A percentile compares a stretch with the other conserved stretches of the same genome.
These are phyloP conservation scores for Caenorhabditis zanzibari DNA, from an alignment of 2,888 invertebrate species.

Conservation along the genomic window DNA sequence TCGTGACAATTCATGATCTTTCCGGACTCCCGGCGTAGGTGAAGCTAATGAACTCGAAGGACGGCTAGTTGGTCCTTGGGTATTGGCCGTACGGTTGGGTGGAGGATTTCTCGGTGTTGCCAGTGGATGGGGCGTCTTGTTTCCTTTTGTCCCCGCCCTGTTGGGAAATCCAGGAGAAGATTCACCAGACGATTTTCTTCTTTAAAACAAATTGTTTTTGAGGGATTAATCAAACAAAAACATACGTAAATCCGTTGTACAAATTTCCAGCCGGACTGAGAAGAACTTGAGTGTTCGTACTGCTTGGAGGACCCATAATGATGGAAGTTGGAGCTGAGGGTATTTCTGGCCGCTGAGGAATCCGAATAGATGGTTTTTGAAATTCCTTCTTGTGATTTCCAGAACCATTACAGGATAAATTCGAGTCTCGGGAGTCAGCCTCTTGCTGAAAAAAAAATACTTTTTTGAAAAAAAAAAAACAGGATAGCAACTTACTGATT, in stretches of 20 bases:
- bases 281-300: constrained; percentile 32
- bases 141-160: background rate
- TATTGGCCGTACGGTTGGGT: background rate
- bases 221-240: background rate
- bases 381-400: background rate
- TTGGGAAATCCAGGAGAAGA: constrained; percentile 13
- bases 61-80: constrained; percentile 1
- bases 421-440: background rate
- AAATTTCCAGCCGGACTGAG: constrained; percentile 64
- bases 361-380: constrained; percentile 8
- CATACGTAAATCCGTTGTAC: constrained; percentile 55
- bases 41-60: constrained; percentile 33
- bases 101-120: background rate
- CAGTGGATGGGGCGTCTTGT: constrained; percentile 7
- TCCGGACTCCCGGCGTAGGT: constrained; percentile 27
- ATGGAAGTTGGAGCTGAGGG: constrained; percentile 1
- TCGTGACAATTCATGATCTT: constrained; percentile 50
- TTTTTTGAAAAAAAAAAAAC: background rate
- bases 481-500: constrained; percentile 21
- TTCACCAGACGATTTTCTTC: constrained; percentile 50
- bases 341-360: constrained; percentile 13
- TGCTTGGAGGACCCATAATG: constrained; percentile 62
- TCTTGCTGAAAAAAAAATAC: constrained; percentile 1
- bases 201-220: background rate
- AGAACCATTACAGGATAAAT: constrained; percentile 32